These are phyloP conservation scores for Hystrix brachyura DNA, from an alignment of 2,113 vertebrate species.

Conservation along the genomic window DNA sequence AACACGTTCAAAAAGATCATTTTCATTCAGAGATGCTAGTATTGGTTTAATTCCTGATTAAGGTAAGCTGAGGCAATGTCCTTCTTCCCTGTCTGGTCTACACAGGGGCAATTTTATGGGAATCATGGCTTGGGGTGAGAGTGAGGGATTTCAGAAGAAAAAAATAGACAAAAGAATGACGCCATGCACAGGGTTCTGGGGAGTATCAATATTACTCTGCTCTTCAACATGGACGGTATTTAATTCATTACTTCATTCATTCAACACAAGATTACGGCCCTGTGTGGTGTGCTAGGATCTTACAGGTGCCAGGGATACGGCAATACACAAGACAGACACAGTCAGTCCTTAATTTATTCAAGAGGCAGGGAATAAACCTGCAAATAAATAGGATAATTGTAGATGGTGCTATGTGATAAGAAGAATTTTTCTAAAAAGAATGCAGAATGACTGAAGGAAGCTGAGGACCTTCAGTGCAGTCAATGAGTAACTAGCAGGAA, in stretches of 20 bases:
- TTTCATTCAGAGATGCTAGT: not conserved
- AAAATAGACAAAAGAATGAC: not conserved
- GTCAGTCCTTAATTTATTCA: not conserved
- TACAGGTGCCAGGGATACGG: not conserved
- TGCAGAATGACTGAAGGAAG: not conserved
- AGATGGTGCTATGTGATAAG: not conserved
- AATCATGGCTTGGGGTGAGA: fast-evolving
- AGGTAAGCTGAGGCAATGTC: not conserved
- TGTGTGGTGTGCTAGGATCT: not conserved
- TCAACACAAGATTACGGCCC: not conserved
- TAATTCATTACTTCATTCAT: not conserved
- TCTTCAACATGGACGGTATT: not conserved
- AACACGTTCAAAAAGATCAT: not conserved
- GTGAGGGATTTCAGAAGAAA: not conserved
- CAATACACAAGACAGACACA: not conserved
- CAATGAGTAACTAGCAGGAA: too few relatives aligned
- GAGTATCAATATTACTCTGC: not conserved
- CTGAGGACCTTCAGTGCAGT: not conserved
- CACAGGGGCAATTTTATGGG: not conserved
- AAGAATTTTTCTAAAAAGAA: not conserved
- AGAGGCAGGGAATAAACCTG: not conserved
- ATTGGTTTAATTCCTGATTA: not conserved
- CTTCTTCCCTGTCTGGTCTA: not conserved
- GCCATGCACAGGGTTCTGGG: not conserved
- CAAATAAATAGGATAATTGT: not conserved